Percentiles rank a stretch among this genome's conserved stretches.
Conservation (phyloP, 2,888 invertebrate species). For the Linnaemya vulpina region DNA sequence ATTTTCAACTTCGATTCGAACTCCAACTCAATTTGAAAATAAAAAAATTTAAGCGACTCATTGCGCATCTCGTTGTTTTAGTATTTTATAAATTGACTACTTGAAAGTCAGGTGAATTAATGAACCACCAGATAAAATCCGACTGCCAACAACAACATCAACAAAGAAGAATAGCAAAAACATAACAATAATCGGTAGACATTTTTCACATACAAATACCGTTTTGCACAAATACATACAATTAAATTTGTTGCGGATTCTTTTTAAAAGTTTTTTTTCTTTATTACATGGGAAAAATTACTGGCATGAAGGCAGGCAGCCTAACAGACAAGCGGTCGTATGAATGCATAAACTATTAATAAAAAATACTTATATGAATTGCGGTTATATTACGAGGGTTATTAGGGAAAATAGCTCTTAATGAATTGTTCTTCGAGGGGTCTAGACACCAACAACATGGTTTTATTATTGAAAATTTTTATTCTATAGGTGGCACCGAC, state of each 20-base stretch:
- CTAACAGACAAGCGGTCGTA: background rate
- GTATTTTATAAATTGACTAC: constrained; percentile 55
- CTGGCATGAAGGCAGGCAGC: constrained; percentile 1
- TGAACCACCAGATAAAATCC: constrained; percentile 7
- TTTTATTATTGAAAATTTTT: too few species aligned
- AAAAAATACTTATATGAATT: constrained; percentile 13
- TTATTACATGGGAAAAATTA: constrained; percentile 48
- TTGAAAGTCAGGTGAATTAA: constrained; percentile 42
- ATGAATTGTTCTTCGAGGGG: too few species aligned
- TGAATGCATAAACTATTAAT: constrained; percentile 28
- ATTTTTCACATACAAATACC: constrained; percentile 61
- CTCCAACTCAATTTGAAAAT: background rate
- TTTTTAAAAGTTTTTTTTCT: constrained; percentile 16
- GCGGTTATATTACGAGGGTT: constrained; percentile 25
- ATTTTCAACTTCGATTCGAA: constrained; percentile 27
- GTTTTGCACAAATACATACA: constrained; percentile 51
- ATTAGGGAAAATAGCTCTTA: background rate
- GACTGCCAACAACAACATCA: constrained; percentile 4
- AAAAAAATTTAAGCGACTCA: constrained; percentile 46
- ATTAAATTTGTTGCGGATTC: constrained; percentile 36
- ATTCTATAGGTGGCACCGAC: too few species aligned
- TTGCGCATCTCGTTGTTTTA: constrained; percentile 38
- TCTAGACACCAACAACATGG: too few species aligned
- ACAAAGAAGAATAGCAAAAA: background rate
- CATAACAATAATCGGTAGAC: constrained; percentile 7